Percentiles rank a stretch among this genome's conserved stretches.
Evolutionary conservation across 2,888 invertebrate genomes (phyloP).

Genomic region (Salticus scenicus): DNA sequence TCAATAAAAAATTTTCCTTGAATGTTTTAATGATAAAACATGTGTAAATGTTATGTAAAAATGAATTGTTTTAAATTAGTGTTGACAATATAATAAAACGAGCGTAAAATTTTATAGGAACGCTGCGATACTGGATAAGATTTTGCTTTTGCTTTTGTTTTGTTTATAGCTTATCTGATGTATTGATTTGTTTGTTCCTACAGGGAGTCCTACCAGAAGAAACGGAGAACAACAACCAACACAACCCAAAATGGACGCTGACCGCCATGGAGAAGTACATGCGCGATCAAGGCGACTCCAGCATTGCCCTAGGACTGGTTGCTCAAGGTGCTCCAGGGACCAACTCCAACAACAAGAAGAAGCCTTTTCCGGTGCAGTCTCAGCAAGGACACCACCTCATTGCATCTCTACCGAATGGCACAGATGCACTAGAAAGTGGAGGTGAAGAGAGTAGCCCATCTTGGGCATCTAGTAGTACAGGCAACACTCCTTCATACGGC

Average conservation of each 20-base stretch:
- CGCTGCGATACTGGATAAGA: no score
- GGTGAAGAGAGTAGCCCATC: slow-evolving; percentile 71
- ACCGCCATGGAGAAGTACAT: slow-evolving; percentile 62
- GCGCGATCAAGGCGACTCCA: slow-evolving; percentile 56
- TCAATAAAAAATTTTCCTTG: no score
- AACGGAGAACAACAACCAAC: slow-evolving; percentile 58
- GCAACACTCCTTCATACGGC: slow-evolving; percentile 71
- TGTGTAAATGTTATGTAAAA: no score
- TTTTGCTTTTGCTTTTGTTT: no score
- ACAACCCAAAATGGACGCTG: slow-evolving; percentile 62
- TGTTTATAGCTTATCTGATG: no score
- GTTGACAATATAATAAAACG: no score
- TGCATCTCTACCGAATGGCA: background rate
- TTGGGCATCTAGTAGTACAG: slow-evolving; percentile 72
- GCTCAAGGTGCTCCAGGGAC: slow-evolving; percentile 12
- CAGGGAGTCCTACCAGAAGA: slow-evolving; percentile 59
- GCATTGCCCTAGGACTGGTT: slow-evolving; percentile 51
- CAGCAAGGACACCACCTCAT: background rate
- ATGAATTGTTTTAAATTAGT: no score
- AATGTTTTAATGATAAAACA: no score
- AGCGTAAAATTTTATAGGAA: no score
- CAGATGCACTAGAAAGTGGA: slow-evolving; percentile 30
- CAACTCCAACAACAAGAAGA: background rate
- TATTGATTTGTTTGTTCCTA: no score
- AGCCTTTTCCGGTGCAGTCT: background rate